Evolutionary conservation across 2,888 invertebrate species (phyloP).

Genomic region (Rhodophaea formosa): DNA sequence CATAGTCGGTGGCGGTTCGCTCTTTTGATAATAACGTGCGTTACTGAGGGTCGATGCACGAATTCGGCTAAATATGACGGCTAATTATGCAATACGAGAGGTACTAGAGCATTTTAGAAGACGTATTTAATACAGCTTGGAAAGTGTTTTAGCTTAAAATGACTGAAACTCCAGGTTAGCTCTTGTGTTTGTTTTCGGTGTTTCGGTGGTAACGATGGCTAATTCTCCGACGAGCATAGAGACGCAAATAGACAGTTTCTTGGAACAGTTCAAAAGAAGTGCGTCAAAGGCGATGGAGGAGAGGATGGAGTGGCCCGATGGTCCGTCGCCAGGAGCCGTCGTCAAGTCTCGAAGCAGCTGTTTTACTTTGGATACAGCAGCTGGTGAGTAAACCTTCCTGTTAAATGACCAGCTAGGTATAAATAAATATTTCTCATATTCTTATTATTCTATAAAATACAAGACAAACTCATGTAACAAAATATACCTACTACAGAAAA

Average conservation of each 20-base stretch:
- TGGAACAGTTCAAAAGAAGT: conserved; percentile 90
- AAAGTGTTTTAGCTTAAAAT: conserved; percentile 48
- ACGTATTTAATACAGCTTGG: conserved; percentile 32
- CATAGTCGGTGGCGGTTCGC: conserved; percentile 55
- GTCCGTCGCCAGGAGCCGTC: conserved; percentile 66
- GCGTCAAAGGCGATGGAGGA: conserved; percentile 89
- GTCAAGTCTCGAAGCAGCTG: conserved; percentile 78
- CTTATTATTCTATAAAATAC: no score
- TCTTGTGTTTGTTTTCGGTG: conserved; percentile 76
- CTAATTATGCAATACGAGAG: conserved; percentile 45
- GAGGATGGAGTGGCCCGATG: conserved; percentile 77
- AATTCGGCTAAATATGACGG: conserved; percentile 50
- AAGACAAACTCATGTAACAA: no score
- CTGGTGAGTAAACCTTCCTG: conserved; percentile 52
- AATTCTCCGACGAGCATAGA: conserved; percentile 87
- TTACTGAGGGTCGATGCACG: conserved; percentile 60
- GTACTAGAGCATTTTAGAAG: conserved; percentile 32
- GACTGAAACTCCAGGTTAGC: conserved; percentile 49
- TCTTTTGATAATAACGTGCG: conserved; percentile 56
- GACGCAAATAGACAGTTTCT: conserved; percentile 91
- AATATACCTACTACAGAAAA: no score
- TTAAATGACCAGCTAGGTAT: no score
- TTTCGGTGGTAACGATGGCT: conserved; percentile 81
- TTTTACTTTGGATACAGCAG: conserved; percentile 67
- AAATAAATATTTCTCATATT: no score